Conservation (phyloP, 2,113 vertebrate species). For the Hydrolagus affinis region DNA sequence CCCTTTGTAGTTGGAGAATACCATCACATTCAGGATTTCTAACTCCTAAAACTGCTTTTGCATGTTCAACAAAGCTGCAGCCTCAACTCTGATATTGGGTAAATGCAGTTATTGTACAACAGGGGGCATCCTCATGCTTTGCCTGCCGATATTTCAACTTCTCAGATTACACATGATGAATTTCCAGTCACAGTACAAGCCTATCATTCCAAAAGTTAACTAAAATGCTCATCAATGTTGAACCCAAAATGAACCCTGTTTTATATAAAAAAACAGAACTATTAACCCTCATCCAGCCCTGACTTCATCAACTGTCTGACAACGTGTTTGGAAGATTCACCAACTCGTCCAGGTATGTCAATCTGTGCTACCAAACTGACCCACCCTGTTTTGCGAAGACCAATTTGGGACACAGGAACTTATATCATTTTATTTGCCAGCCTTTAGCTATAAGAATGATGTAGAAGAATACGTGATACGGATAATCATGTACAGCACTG, state of each 20-base stretch:
- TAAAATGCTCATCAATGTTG: not conserved
- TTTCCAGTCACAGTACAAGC: not conserved
- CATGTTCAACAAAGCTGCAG: no score
- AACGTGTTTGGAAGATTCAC: not conserved
- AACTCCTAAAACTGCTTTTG: no score
- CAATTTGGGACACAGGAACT: not conserved
- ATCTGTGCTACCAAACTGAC: not conserved
- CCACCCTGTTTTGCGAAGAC: not conserved
- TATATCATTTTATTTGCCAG: not conserved
- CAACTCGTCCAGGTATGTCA: conserved; percentile 3
- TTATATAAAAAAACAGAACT: not conserved
- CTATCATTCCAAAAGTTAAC: not conserved
- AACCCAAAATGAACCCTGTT: not conserved
- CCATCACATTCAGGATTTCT: no score
- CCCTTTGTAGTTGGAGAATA: no score
- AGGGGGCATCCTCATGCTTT: not conserved
- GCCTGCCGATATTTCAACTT: not conserved
- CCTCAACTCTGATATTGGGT: not conserved
- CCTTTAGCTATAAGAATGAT: not conserved
- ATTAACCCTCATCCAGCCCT: not conserved
- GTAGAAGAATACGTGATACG: no score
- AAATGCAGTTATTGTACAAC: not conserved
- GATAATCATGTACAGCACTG: not conserved
- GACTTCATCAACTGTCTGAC: not conserved
- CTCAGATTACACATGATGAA: not conserved